Evolutionary conservation across 2,888 invertebrate genomes (phyloP), one percentile per base, ranked within the genome.

Genomic region (Coremacera marginata): DNA sequence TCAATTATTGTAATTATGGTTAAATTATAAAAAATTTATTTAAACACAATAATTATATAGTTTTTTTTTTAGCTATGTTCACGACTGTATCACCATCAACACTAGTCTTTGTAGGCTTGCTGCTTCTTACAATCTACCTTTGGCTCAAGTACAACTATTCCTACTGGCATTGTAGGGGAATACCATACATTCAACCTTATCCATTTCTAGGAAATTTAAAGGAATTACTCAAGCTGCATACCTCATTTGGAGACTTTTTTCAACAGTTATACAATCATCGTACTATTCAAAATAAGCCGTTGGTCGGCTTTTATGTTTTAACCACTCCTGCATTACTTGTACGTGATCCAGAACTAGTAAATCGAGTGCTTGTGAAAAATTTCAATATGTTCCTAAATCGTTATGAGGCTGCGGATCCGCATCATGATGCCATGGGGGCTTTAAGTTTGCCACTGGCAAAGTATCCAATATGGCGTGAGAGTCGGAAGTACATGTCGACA

Each of bases 271-370:
- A 91, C 78, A 81, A 87, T 0, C 77, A 86, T 75, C 65, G 78
- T 0, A 11, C 72, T 7, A 34, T 81, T 27, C 5, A 78, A 77
- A 27, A 85, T 74, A 72, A 77, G 73, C 81, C 88, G 77, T 27
- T 89, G 67, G 82, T 82, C 77, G 85, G 91, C 78, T 79, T 90
- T 84, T 83, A 82, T 86, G 82, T 91, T 2, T 86, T 91, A n/a
- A 89, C 90, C 79, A 88, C 86, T 3, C 91, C 91, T 0, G 86
- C 86, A 4, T 49, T 91, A 2, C 75, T 91, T 16, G 70, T 89
- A 1, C 86, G 89, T 1, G 90, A 91, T 81, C 90, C 89, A 0
- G 88, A 89, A 25, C 78, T 91, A 0, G 84, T 90, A 0, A 89
- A 89, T 67, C 81, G 84, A 3, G 78, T 91, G 5, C 80, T 91